Conservation (phyloP, 2,888 invertebrate genomes). For the Luperina nickerlii region DNA sequence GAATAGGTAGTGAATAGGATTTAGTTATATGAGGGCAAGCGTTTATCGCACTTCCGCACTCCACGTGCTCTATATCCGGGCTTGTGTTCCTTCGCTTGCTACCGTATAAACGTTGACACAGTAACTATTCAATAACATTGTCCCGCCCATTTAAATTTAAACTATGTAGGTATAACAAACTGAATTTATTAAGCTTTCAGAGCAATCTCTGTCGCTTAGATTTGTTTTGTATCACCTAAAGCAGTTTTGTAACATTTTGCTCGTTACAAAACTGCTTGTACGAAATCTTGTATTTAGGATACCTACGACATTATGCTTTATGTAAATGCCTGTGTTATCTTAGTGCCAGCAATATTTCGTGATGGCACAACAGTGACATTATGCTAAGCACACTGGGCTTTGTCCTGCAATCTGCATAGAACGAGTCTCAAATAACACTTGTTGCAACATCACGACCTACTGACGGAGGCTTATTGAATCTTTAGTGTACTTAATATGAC, state of each 20-base stretch:
- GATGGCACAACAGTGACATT: slow-evolving; percentile 31
- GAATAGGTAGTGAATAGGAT: slow-evolving; percentile 36
- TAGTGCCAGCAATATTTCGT: slow-evolving; percentile 41
- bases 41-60: slow-evolving; percentile 55
- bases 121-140: slow-evolving; percentile 1
- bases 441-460: slow-evolving; percentile 45
- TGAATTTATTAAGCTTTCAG: background rate
- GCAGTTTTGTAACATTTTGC: slow-evolving; percentile 25
- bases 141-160: background rate
- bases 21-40: slow-evolving; percentile 30
- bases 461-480: slow-evolving; percentile 7
- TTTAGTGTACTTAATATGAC: background rate
- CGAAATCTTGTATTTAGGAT: slow-evolving; percentile 6
- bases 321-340: slow-evolving; percentile 51
- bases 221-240: background rate
- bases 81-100: slow-evolving; percentile 21
- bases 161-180: background rate
- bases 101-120: background rate
- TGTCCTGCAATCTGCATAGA: slow-evolving; percentile 44
- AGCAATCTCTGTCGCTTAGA: background rate
- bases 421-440: slow-evolving; percentile 22
- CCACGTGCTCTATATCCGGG: slow-evolving; percentile 34
- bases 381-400: slow-evolving; percentile 43
- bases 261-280: slow-evolving; percentile 3
- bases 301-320: slow-evolving; percentile 40